Evolutionary conservation across 37 sponge, comb jelly and placozoan species (phyloP), one percentile per base, ranked within the genome.

Genomic region (Crambe crambe): DNA sequence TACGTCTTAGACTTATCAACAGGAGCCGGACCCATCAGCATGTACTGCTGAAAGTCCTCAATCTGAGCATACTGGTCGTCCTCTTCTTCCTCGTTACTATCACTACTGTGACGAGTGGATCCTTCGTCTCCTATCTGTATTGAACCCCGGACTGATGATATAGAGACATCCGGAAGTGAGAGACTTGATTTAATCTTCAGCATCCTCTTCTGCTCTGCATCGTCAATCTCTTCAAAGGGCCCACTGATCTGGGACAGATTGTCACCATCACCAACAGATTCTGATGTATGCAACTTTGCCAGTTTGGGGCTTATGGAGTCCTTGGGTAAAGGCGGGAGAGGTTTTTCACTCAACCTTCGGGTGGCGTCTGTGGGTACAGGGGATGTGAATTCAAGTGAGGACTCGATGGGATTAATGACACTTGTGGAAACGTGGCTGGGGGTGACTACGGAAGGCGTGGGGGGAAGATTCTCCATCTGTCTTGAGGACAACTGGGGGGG

Each of bases 201-300:
- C 3, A 21, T 21, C 1, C 58, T 68, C 29, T 18, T 39, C 38
- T 27, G 29, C 20, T 27, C 58, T 34, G 6, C 56, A 56, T 64
- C 75, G 32, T 73, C 74, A 39, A 87, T 80, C 37, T 87, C 81
- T 30, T 80, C 76, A 75, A 87, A 80, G 0, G 87, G 81, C 0
- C 87, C 80, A 65, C 87, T 87, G 29, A 73, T 68, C 10, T 22
- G 42, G 0, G 86, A 86, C 3, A 66, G 37, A 54, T 73, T 86
- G 80, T 86, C 86, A 9, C 60, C 62, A 0, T 83, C 76, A 1
- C 54, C 68, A 12, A 64, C 66, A 23, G 1, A 27, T n/a, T 65
- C 25, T 1, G 3, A 2, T 3, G 15, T 47, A 20, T 8, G 23
- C 25, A 31, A 25, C 2, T 36, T 31, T 35, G 60, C 9, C 47